These are phyloP conservation scores for Yponomeuta evonymella DNA, from an alignment of 2,888 invertebrate genomes.

Conservation along the genomic window DNA sequence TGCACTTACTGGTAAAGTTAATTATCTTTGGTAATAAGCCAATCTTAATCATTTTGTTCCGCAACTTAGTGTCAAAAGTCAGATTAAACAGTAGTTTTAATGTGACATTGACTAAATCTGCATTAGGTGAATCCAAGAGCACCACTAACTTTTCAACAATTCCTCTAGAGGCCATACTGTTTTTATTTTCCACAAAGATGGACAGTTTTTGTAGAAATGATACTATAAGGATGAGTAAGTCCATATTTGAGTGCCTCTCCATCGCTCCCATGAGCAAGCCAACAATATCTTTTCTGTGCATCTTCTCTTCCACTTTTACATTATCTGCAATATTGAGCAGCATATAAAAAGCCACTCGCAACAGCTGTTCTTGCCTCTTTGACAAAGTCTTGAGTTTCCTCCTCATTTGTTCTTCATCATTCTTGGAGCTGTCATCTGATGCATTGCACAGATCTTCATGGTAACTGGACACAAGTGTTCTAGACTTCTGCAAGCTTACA, in stretches of 20 bases:
- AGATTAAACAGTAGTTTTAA: constrained; percentile 94
- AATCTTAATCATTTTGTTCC: constrained; percentile 92
- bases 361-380: constrained; percentile 93
- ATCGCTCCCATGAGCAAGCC: constrained; percentile 90
- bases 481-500: constrained; percentile 73
- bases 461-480: constrained; percentile 80
- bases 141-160: constrained; percentile 90
- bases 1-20: constrained; percentile 84
- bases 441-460: constrained; percentile 79
- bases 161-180: constrained; percentile 88
- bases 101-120: constrained; percentile 87
- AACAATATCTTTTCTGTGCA: constrained; percentile 95
- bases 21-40: constrained; percentile 94
- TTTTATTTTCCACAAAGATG: constrained; percentile 95
- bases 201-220: constrained; percentile 97
- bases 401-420: constrained; percentile 85
- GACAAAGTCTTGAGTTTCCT: constrained; percentile 87
- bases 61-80: constrained; percentile 92
- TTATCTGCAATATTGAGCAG: constrained; percentile 97
- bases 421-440: constrained; percentile 66
- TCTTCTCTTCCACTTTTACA: constrained; percentile 96
- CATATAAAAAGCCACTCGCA: constrained; percentile 94
- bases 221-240: constrained; percentile 91
- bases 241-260: constrained; percentile 90
- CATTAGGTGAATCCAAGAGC: constrained; percentile 81